Evolutionary conservation across 2,888 invertebrate species (phyloP).

Genomic region (Hemithea aestivaria): DNA sequence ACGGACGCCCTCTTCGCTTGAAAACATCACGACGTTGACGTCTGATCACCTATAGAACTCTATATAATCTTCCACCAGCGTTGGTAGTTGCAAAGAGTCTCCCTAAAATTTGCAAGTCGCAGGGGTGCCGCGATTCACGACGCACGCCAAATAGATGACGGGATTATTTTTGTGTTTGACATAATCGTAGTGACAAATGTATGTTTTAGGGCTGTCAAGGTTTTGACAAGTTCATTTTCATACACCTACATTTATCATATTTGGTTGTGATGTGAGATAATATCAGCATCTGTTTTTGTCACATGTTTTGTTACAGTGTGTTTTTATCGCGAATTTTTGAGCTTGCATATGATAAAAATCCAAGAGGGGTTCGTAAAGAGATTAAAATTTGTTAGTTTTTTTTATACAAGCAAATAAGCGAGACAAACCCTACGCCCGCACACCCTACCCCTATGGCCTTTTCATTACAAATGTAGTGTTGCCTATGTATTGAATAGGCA

Average conservation of each 20-base stretch:
- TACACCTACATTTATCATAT: conserved; percentile 33
- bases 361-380: too few species aligned
- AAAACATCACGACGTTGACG: conserved; percentile 64
- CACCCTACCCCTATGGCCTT: too few species aligned
- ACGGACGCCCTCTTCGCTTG: conserved; percentile 59
- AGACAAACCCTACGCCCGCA: too few species aligned
- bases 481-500: too few species aligned
- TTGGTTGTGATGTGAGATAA: conserved; percentile 35
- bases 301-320: neutral
- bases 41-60: conserved; percentile 70
- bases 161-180: conserved; percentile 79
- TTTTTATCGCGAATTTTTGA: too few species aligned
- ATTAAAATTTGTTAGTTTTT: too few species aligned
- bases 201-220: conserved; percentile 65
- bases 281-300: conserved; percentile 24
- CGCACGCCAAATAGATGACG: conserved; percentile 74
- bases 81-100: conserved; percentile 48
- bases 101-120: conserved; percentile 72
- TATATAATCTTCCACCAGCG: conserved; percentile 65
- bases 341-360: too few species aligned
- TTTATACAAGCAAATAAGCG: too few species aligned
- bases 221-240: conserved; percentile 53
- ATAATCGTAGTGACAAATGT: conserved; percentile 79
- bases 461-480: too few species aligned
- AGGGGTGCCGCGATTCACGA: conserved; percentile 53